Conservation (phyloP, 1,140 invertebrate genomes). For the Drosophila arawakana region DNA sequence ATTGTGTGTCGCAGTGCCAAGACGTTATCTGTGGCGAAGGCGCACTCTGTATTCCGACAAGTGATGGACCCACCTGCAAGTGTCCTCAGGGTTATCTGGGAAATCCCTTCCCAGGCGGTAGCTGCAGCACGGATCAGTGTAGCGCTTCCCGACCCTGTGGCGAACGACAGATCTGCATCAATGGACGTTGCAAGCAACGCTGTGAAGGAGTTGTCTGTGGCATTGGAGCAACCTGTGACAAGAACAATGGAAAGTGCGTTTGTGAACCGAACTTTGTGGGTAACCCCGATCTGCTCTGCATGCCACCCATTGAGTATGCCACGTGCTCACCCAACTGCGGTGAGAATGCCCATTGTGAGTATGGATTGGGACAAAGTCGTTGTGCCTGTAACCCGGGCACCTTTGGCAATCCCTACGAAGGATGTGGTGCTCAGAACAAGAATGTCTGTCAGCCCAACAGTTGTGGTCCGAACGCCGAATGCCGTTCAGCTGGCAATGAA, state of each 20-base stretch:
- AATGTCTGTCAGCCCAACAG: constrained; percentile 89
- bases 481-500: constrained; percentile 89
- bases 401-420: constrained; percentile 94
- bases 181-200: constrained; percentile 92
- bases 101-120: constrained; percentile 95
- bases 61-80: constrained; percentile 93
- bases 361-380: constrained; percentile 88
- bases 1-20: constrained; percentile 93
- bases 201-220: constrained; percentile 94
- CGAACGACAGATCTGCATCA: constrained; percentile 91
- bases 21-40: constrained; percentile 92
- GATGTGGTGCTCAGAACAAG: constrained; percentile 89
- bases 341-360: constrained; percentile 94
- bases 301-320: constrained; percentile 93
- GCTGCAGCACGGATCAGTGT: constrained; percentile 92
- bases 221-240: constrained; percentile 92
- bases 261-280: constrained; percentile 95
- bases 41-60: constrained; percentile 94
- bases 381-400: constrained; percentile 94
- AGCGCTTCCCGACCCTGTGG: constrained; percentile 90
- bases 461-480: constrained; percentile 92
- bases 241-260: constrained; percentile 91
- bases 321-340: constrained; percentile 92
- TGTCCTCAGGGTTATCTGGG: constrained; percentile 93
- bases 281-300: constrained; percentile 94